These are phyloP conservation scores for Cordilura impudica DNA, from an alignment of 2,888 invertebrate genomes.

Conservation along the genomic window DNA sequence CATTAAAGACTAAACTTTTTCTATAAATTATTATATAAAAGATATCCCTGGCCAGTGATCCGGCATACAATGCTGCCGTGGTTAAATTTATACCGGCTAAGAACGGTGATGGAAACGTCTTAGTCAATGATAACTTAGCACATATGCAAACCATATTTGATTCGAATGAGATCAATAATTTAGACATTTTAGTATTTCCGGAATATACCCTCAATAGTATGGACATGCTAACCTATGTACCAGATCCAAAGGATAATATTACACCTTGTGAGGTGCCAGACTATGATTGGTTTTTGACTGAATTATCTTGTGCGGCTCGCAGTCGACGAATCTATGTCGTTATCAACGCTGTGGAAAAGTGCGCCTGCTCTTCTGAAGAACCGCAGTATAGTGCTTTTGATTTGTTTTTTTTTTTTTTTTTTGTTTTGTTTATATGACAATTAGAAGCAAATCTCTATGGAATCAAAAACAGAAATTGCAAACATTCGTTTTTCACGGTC, in stretches of 20 bases:
- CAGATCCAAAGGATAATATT: constrained; percentile 70
- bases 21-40: too few relatives aligned
- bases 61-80: constrained; percentile 81
- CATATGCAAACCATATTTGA: constrained; percentile 69
- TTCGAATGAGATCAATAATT: constrained; percentile 69
- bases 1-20: neutral
- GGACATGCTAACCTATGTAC: constrained; percentile 72
- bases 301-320: constrained; percentile 81
- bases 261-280: constrained; percentile 71
- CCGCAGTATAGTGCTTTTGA: constrained; percentile 78
- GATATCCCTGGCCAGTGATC: constrained; percentile 78
- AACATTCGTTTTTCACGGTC: too few relatives aligned
- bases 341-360: constrained; percentile 79
- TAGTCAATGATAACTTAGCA: constrained; percentile 44
- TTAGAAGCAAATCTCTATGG: too few relatives aligned
- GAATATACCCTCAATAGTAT: constrained; percentile 80
- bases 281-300: constrained; percentile 66
- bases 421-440: too few relatives aligned
- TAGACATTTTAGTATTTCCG: constrained; percentile 89
- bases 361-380: constrained; percentile 65
- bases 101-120: constrained; percentile 65
- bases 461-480: too few relatives aligned
- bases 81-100: constrained; percentile 80
- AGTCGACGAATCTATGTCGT: constrained; percentile 80
- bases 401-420: too few relatives aligned